These are phyloP conservation scores for Brenthis hecate DNA, from an alignment of 2,888 invertebrate species.

Conservation along the genomic window DNA sequence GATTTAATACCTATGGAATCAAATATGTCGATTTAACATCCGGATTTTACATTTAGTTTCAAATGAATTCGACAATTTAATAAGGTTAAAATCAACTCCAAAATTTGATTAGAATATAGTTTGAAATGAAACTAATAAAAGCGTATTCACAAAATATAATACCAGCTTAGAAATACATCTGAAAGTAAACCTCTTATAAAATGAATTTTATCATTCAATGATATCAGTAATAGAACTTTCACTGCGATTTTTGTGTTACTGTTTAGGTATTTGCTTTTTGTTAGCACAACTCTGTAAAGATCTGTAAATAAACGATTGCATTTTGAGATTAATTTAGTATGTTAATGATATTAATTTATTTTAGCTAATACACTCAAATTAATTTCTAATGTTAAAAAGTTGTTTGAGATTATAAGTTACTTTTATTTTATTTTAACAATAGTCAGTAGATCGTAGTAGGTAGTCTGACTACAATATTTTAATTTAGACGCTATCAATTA, in stretches of 20 bases:
- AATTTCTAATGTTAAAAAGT: too few species aligned
- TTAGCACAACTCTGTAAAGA: conserved; percentile 7
- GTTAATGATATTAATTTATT: conserved; percentile 2
- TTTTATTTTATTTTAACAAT: background rate
- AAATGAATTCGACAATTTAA: too few species aligned
- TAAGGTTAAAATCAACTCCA: too few species aligned
- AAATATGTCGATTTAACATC: too few species aligned
- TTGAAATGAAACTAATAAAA: background rate
- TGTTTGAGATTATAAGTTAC: background rate
- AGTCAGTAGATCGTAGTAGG: background rate
- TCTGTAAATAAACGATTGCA: conserved; percentile 13
- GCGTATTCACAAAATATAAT: background rate
- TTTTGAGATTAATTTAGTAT: conserved; percentile 13
- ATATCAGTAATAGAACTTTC: conserved; percentile 26
- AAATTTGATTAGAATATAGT: too few species aligned
- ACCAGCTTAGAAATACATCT: background rate
- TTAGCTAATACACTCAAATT: background rate
- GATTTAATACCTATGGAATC: too few species aligned
- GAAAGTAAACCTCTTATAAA: background rate
- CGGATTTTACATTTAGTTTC: too few species aligned
- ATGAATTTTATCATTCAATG: conserved; percentile 16
- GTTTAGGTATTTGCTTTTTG: conserved; percentile 12
- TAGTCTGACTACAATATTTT: conserved; percentile 53
- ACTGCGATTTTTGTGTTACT: conserved; percentile 7
- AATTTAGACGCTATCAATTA: conserved; percentile 68